A percentile compares a stretch with the other conserved stretches of the same genome.
These are phyloP conservation scores for Kradibia gibbosae DNA, from an alignment of 1,140 invertebrate genomes.

Conservation along the genomic window DNA sequence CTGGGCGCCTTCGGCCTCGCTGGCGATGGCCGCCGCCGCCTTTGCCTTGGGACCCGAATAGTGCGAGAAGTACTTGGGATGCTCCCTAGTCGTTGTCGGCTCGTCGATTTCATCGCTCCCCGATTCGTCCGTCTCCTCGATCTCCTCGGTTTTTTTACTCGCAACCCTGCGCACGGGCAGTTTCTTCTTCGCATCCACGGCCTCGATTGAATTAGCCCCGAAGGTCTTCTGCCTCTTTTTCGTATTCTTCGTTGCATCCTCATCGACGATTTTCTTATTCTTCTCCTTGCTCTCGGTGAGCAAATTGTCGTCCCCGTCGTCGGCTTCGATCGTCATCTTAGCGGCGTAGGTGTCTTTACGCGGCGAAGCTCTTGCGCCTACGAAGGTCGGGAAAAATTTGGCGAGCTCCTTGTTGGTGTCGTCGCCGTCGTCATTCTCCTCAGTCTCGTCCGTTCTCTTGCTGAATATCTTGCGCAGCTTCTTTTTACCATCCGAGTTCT, in stretches of 20 bases:
- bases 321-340: background rate
- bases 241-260: constrained; percentile 64
- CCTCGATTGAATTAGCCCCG: background rate
- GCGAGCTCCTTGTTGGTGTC: constrained; percentile 20
- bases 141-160: constrained; percentile 25
- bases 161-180: background rate
- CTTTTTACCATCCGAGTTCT: constrained; percentile 18
- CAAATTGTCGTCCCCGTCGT: constrained; percentile 2
- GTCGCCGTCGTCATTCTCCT: constrained; percentile 23
- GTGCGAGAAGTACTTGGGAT: constrained; percentile 40
- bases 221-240: constrained; percentile 66
- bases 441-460: constrained; percentile 13
- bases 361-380: background rate
- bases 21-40: constrained; percentile 3
- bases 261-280: constrained; percentile 66
- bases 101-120: constrained; percentile 9
- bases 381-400: constrained; percentile 33
- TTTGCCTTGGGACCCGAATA: constrained; percentile 46
- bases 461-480: constrained; percentile 41
- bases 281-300: constrained; percentile 63
- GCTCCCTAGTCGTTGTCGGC: constrained; percentile 8
- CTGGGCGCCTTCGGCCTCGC: constrained; percentile 9
- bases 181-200: constrained; percentile 26
- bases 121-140: constrained; percentile 14
- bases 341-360: constrained; percentile 4